phyloP scores from a whole-genome alignment of 2,113 vertebrate species.

The Cryptotis parvus region DNA sequence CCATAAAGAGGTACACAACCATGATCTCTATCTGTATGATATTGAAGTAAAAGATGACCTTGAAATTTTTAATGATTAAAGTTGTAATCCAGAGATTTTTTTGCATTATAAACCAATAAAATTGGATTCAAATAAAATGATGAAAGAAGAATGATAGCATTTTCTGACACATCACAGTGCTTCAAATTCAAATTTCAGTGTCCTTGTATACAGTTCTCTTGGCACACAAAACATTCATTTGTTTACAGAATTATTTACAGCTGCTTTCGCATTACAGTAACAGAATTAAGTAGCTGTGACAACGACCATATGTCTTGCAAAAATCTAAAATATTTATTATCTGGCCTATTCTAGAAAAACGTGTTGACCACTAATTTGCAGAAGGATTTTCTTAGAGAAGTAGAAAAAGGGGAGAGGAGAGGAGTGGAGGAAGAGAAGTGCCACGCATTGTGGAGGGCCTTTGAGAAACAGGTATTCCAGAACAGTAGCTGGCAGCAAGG shows the following conservation, averaged over 20 bases:
- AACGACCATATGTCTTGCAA: neutral
- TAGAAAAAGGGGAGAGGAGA: neutral
- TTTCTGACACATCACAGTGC: neutral
- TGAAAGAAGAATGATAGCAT: neutral
- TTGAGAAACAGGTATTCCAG: neutral
- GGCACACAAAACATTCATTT: neutral
- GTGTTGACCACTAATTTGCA: constrained; percentile 14
- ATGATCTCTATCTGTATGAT: neutral
- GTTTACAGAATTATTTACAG: neutral
- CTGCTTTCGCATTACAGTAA: neutral
- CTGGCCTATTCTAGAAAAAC: constrained; percentile 7
- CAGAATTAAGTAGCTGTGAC: neutral
- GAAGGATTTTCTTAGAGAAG: neutral
- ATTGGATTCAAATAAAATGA: neutral
- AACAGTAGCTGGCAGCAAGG: neutral
- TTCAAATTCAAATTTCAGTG: constrained; percentile 21
- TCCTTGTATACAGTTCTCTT: neutral
- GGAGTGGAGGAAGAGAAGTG: neutral
- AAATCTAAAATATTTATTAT: constrained; percentile 19
- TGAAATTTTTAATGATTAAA: constrained; percentile 15
- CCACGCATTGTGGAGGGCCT: neutral
- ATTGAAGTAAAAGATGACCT: neutral
- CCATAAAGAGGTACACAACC: too few relatives aligned
- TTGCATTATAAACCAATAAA: neutral
- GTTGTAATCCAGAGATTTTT: neutral